Evolutionary conservation across 2,888 invertebrate species (phyloP).

Genomic region (Aleiodes testaceus): DNA sequence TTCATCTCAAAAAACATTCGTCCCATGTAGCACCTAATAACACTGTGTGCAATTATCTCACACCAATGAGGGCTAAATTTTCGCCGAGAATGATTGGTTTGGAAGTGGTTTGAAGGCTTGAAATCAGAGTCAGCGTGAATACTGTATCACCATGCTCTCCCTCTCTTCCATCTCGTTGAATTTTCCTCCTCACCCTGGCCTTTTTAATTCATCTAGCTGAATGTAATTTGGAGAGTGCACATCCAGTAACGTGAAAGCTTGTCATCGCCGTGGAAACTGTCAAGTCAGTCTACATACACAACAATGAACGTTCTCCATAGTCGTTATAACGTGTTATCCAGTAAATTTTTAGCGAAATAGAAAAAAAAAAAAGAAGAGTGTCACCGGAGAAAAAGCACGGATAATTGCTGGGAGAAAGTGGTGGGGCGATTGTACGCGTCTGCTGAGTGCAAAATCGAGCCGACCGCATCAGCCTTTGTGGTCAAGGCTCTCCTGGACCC

Average conservation of each 20-base stretch:
- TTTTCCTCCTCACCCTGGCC: background rate
- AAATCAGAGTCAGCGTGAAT: too few species aligned
- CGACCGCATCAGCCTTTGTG: conserved; percentile 70
- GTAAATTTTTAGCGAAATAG: conserved; percentile 58
- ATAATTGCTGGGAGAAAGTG: conserved; percentile 67
- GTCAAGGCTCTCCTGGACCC: conserved; percentile 59
- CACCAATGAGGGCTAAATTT: too few species aligned
- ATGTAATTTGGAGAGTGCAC: conserved; percentile 26
- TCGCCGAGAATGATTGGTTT: too few species aligned
- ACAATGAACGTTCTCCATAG: conserved; percentile 30
- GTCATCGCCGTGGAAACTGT: conserved; percentile 33
- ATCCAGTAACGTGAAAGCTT: conserved; percentile 28
- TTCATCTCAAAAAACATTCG: background rate
- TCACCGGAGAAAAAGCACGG: conserved; percentile 34
- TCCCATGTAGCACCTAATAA: background rate
- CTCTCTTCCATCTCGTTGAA: background rate
- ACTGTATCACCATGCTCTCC: background rate
- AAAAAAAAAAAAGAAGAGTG: conserved; percentile 62
- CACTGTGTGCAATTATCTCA: background rate
- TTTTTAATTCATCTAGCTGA: background rate
- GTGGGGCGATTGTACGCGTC: conserved; percentile 60
- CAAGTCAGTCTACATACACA: conserved; percentile 47
- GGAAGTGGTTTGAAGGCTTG: too few species aligned
- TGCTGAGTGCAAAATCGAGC: conserved; percentile 69
- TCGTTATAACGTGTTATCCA: conserved; percentile 41